Evolutionary conservation across 2,888 invertebrate genomes (phyloP).

Genomic region (Trypoxylon attenuatum): DNA sequence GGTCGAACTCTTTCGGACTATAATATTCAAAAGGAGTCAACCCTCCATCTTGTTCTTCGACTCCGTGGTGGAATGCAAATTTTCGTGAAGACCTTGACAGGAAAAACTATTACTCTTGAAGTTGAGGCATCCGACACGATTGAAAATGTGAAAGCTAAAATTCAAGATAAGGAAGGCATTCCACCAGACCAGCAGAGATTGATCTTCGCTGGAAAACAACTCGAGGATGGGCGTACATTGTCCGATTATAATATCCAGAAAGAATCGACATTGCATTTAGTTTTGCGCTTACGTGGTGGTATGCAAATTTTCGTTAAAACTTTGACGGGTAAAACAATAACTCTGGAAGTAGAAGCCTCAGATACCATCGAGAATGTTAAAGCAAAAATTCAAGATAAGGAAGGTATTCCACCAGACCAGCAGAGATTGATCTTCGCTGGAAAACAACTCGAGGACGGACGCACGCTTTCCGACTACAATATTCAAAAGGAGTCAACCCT

Average conservation of each 20-base stretch:
- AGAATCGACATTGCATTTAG: conserved; percentile 56
- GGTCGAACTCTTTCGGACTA: conserved; percentile 59
- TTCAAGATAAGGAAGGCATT: conserved; percentile 54
- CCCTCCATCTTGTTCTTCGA: conserved; percentile 55
- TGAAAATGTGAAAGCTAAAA: conserved; percentile 49
- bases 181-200: conserved; percentile 59
- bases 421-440: conserved; percentile 53
- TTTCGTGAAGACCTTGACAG: conserved; percentile 46
- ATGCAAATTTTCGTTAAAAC: conserved; percentile 63
- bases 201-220: conserved; percentile 59
- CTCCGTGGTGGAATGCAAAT: conserved; percentile 58
- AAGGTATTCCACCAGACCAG: conserved; percentile 54
- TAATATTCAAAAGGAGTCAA: conserved; percentile 62
- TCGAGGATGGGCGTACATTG: conserved; percentile 55
- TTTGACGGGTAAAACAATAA: conserved; percentile 58
- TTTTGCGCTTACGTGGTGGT: conserved; percentile 54
- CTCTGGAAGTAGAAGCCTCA: conserved; percentile 52
- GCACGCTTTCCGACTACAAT: conserved; percentile 47
- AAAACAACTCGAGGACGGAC: conserved; percentile 49
- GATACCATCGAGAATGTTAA: conserved; percentile 56
- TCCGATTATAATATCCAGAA: conserved; percentile 62
- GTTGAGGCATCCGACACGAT: conserved; percentile 48
- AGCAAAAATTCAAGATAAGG: conserved; percentile 57
- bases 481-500: conserved; percentile 50
- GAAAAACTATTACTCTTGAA: conserved; percentile 49